Conservation (phyloP, 2,888 invertebrate genomes). For the Drosophila planitibia region DNA sequence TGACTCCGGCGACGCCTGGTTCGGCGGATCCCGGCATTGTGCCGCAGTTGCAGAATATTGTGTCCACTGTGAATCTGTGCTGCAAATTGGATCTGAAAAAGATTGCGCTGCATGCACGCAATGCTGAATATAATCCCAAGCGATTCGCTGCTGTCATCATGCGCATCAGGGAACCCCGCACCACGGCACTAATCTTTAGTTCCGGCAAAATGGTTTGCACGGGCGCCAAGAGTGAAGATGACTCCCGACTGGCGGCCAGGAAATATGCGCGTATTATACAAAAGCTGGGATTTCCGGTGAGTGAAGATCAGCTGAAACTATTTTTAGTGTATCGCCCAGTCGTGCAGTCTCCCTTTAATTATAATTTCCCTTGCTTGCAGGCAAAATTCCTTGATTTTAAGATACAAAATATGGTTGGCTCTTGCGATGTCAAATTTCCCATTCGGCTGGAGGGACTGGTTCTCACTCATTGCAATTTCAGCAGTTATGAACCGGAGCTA, state of each 20-base stretch:
- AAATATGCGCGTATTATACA: constrained; percentile 95
- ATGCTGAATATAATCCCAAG: constrained; percentile 99
- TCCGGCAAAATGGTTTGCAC: constrained; percentile 95
- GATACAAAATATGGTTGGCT: constrained; percentile 93
- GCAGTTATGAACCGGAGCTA: constrained; percentile 98
- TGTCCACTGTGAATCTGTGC: constrained; percentile 98
- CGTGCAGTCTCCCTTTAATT: not conserved
- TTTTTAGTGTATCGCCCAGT: not conserved
- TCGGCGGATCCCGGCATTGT: constrained; percentile 97
- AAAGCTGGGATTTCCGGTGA: constrained; percentile 91
- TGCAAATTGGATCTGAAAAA: constrained; percentile 98
- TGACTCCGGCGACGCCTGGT: constrained; percentile 96
- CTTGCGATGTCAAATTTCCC: constrained; percentile 92
- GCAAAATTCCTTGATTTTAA: constrained; percentile 93
- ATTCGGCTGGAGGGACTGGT: constrained; percentile 91
- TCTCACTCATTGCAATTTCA: constrained; percentile 91
- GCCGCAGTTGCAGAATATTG: constrained; percentile 95
- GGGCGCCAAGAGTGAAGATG: constrained; percentile 93
- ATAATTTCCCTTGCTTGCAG: constrained; percentile 85
- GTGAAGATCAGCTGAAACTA: not conserved
- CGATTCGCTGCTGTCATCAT: constrained; percentile 99
- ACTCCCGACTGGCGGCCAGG: constrained; percentile 91
- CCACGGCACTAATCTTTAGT: constrained; percentile 91
- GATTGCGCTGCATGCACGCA: constrained; percentile 98
- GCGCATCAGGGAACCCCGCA: constrained; percentile 95